Conservation (phyloP, 2,797 vertebrate species). For the Ceyx erithaca region DNA sequence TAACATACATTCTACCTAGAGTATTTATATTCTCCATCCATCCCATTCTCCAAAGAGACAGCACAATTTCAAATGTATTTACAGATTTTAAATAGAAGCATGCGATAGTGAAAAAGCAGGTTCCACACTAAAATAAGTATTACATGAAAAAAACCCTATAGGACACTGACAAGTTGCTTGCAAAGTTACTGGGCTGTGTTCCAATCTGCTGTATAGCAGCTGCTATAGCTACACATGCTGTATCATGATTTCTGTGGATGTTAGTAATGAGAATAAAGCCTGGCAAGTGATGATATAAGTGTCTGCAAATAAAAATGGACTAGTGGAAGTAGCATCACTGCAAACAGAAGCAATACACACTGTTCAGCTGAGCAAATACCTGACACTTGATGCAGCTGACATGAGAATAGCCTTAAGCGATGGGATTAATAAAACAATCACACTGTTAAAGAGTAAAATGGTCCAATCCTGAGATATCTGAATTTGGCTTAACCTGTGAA, state of each 20-base stretch:
- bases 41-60: not conserved
- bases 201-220: not conserved
- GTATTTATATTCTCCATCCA: not conserved
- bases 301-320: slow-evolving; percentile 34
- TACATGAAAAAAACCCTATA: not conserved
- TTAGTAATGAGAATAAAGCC: not conserved
- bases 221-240: not conserved
- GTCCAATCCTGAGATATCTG: not conserved
- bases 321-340: not conserved
- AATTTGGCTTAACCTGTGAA: slow-evolving; percentile 20
- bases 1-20: not conserved
- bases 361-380: slow-evolving; percentile 72
- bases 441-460: not conserved
- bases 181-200: not conserved
- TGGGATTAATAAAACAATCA: slow-evolving; percentile 4
- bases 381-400: not conserved
- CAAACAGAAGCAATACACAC: not conserved
- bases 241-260: not conserved
- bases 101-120: not conserved
- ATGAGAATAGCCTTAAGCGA: not conserved
- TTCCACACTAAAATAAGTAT: not conserved
- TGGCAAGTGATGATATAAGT: not conserved
- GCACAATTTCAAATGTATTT: not conserved
- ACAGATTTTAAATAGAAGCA: not conserved
- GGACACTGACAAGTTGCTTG: not conserved